phyloP scores from a whole-genome alignment of 2,797 vertebrate genomes.

The Sebastes hubbsi region DNA sequence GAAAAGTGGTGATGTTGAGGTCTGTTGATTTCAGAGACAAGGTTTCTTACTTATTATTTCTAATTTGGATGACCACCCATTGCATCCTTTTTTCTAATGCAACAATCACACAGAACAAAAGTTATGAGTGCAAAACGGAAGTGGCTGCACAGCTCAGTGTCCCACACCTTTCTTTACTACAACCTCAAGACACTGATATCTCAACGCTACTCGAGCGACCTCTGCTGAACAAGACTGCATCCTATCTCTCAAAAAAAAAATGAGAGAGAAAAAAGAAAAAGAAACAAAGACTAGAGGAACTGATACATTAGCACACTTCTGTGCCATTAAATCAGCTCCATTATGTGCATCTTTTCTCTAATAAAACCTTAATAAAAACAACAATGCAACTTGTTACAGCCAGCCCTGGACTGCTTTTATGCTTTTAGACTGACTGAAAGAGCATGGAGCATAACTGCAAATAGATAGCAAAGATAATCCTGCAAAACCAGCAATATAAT shows the following conservation, averaged over 20 bases:
- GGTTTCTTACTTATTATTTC: neutral
- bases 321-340: neutral
- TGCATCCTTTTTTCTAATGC: neutral
- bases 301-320: neutral
- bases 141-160: neutral
- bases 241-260: neutral
- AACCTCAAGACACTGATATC: neutral
- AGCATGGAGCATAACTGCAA: neutral
- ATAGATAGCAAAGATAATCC: neutral
- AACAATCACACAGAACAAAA: neutral
- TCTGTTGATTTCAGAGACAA: neutral
- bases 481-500: neutral
- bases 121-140: neutral
- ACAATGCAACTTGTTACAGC: conserved; percentile 8
- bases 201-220: conserved; percentile 53
- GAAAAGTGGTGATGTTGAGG: neutral
- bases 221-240: conserved; percentile 45
- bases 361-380: neutral
- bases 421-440: neutral
- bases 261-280: neutral
- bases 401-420: neutral
- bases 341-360: neutral
- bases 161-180: neutral
- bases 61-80: too few species aligned
- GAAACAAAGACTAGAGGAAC: conserved; percentile 19